Base-by-base conservation (phyloP, 2,888 invertebrate genomes). In the Labia minor region DNA sequence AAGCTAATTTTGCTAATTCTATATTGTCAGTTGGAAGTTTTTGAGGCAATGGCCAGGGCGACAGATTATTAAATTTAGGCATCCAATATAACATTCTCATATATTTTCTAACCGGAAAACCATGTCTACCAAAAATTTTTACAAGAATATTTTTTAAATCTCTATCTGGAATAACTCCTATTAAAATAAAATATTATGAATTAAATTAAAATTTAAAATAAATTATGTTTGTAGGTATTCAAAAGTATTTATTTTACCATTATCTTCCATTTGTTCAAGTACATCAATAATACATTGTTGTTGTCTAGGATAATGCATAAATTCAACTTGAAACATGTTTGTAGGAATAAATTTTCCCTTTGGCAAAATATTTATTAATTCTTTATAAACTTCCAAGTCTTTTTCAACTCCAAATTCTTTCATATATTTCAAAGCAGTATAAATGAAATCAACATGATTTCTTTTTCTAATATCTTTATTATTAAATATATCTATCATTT, bases 361-460 rank as follows among this genome's bases (percentile, higher is more conserved):
- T 0, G 95, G 94, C 76, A 97, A 81, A 61, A 95, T 83, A 75
- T 94, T 86, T 49, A 96, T 79, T 64, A 97, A 74, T 19, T 86
- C 83, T 77, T 92, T 97, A 75, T 97, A 97, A 0, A 86, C 87
- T 73, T 90, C 89, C 18, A 93, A 74, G 76, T 94, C 96, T 75
- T 88, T 87, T 66, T 93, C 85, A 0, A 96, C 93, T 0, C 90
- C 91, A 78, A 90, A 97, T 67, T 89, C 88, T 71, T 91, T 85
- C 92, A 99, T 92, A 74, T 89, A 85, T 67, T 86, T 86, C 69
- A 98, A 77, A 0, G 96, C 95, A 0, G 91, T 86, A 75, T 92
- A 89, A 72, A 99, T 93, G 78, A 99, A 99, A 74, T 96, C 95
- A 0, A 95, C 92, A 76, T 95, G 93, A 62, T 94, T 95, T 68